phyloP scores from a whole-genome alignment of 2,113 vertebrate species.

The Syngnathoides biaculeatus region DNA sequence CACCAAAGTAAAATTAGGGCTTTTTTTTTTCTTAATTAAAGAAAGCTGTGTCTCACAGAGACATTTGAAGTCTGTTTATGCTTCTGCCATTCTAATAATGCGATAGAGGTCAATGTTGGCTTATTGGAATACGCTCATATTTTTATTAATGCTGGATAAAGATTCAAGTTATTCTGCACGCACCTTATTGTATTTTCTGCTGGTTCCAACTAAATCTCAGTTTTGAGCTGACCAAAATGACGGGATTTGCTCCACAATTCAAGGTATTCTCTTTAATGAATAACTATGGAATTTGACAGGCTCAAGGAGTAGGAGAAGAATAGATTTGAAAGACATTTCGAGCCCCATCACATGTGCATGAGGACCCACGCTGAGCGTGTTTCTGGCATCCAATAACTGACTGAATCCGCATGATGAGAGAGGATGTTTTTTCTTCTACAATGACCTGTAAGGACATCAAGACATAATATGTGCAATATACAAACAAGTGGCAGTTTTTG shows the following conservation, averaged over 20 bases:
- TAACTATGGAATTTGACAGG: constrained; percentile 27
- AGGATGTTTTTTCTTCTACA: not conserved
- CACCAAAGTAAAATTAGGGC: not conserved
- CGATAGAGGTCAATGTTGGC: constrained; percentile 30
- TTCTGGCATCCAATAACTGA: not conserved
- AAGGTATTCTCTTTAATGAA: constrained; percentile 24
- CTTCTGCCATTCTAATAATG: constrained; percentile 25
- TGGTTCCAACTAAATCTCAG: constrained; percentile 65
- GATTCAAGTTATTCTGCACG: constrained; percentile 10
- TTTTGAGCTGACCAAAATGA: constrained; percentile 70
- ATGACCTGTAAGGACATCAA: no score
- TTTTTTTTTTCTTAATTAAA: not conserved
- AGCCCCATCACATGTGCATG: not conserved
- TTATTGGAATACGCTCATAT: constrained; percentile 31
- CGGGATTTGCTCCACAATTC: constrained; percentile 53
- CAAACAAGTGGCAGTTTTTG: no score
- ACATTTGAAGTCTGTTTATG: constrained; percentile 28
- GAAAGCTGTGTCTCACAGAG: constrained; percentile 19
- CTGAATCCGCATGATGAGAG: not conserved
- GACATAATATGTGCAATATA: no score
- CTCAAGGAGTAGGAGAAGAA: constrained; percentile 16
- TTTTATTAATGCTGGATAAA: constrained; percentile 18
- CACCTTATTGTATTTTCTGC: constrained; percentile 17
- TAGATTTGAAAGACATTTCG: not conserved
- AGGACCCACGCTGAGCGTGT: not conserved